Evolutionary conservation across 2,797 vertebrate genomes (phyloP).

Genomic region (Poeciliopsis paucimaculata): DNA sequence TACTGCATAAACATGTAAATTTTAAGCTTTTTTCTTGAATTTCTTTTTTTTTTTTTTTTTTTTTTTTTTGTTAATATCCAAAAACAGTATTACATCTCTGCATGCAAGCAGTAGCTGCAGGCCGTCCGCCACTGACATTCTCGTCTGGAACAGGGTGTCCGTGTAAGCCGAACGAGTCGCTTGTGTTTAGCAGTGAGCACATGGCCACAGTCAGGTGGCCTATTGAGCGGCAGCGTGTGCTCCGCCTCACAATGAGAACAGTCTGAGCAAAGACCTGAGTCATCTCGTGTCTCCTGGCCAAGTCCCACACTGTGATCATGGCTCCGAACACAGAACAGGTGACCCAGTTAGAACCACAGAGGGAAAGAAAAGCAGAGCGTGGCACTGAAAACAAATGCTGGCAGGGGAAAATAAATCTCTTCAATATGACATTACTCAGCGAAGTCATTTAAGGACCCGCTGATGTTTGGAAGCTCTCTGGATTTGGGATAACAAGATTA

Average conservation of each 20-base stretch:
- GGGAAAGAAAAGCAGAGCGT: conserved; percentile 1
- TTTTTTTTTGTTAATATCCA: not conserved
- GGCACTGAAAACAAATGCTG: conserved; percentile 8
- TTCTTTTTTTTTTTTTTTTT: not conserved
- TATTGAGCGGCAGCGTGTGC: conserved; percentile 54
- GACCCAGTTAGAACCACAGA: conserved; percentile 38
- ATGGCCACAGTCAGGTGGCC: conserved; percentile 61
- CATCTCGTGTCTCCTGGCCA: conserved; percentile 60
- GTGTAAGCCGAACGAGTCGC: conserved; percentile 41
- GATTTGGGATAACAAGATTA: conserved; percentile 39
- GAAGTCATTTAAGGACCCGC: conserved; percentile 19
- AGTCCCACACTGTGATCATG: conserved; percentile 59
- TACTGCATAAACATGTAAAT: not conserved
- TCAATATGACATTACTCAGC: not conserved
- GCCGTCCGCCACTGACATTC: not conserved
- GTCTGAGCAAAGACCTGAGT: conserved; percentile 70
- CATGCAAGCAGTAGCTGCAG: not conserved
- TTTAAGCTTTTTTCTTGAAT: conserved; percentile 10
- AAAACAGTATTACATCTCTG: not conserved
- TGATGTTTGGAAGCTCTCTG: conserved; percentile 41
- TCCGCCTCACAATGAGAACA: conserved; percentile 61
- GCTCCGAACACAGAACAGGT: conserved; percentile 60
- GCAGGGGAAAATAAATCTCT: not conserved
- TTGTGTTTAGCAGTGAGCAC: conserved; percentile 60
- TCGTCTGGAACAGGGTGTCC: conserved; percentile 29